Conservation (phyloP, 2,888 invertebrate species). For the Philhelius pedissequus region DNA sequence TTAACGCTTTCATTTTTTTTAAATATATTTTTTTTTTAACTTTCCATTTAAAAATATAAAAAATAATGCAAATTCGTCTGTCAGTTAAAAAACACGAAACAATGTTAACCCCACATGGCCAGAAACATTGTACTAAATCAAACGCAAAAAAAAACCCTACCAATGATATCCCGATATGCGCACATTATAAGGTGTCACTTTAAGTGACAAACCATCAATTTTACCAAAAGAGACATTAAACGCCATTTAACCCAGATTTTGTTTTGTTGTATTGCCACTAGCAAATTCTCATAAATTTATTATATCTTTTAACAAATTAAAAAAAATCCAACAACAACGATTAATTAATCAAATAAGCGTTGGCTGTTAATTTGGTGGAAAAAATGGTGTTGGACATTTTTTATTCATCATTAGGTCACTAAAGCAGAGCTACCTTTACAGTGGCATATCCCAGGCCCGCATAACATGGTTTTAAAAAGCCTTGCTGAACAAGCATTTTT, state of each 20-base stretch:
- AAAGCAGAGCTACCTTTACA: constrained; percentile 38
- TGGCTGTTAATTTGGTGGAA: constrained; percentile 44
- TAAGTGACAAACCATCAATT: constrained; percentile 49
- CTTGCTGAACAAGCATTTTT: background rate
- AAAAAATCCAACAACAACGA: constrained; percentile 1
- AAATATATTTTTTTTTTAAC: too few relatives aligned
- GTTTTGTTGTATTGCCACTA: background rate
- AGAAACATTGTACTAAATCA: background rate
- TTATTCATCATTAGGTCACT: constrained; percentile 52
- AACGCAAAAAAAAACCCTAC: background rate
- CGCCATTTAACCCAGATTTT: constrained; percentile 19
- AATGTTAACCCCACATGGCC: background rate
- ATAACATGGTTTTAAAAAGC: background rate
- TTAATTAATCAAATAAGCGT: constrained; percentile 53
- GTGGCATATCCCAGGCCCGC: constrained; percentile 30
- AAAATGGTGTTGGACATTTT: constrained; percentile 50
- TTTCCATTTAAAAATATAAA: too few relatives aligned
- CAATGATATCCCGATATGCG: too few relatives aligned
- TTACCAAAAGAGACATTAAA: constrained; percentile 40
- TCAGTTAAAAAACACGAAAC: background rate
- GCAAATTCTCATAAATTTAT: constrained; percentile 25
- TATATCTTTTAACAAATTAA: constrained; percentile 19
- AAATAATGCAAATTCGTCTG: background rate
- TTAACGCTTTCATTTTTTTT: too few relatives aligned
- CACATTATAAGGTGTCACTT: background rate